These are phyloP conservation scores for Incurvaria masculella DNA, from an alignment of 2,888 invertebrate species.

Conservation along the genomic window DNA sequence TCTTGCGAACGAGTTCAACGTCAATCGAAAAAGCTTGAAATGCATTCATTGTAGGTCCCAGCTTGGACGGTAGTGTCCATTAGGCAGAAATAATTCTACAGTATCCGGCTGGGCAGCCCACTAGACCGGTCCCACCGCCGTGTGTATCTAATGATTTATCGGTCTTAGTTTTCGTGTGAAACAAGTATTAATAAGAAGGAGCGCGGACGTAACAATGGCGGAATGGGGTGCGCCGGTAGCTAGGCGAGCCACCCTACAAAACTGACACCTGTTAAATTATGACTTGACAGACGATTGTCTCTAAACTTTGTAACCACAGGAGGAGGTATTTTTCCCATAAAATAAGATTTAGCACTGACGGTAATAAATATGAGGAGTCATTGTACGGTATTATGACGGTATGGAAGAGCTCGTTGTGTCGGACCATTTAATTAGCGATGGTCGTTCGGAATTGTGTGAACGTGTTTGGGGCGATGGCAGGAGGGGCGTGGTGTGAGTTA, in stretches of 20 bases:
- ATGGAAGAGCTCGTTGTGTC: neutral
- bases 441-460: conserved; percentile 11
- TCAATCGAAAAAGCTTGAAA: too few relatives aligned
- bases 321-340: conserved; percentile 37
- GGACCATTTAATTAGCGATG: conserved; percentile 32
- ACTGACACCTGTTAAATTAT: conserved; percentile 31
- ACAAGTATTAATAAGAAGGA: neutral
- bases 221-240: neutral
- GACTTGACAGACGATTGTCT: neutral
- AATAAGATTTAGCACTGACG: conserved; percentile 35
- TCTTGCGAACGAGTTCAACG: too few relatives aligned
- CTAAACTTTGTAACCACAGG: conserved; percentile 27
- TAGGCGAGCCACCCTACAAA: neutral
- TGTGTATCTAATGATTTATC: neutral
- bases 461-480: neutral
- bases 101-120: neutral
- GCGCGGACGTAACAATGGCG: neutral
- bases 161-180: neutral
- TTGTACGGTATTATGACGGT: neutral
- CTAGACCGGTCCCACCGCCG: neutral
- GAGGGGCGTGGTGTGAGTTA: neutral
- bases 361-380: neutral
- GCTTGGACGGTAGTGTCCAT: neutral
- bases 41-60: too few relatives aligned
- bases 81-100: neutral